Conservation (phyloP, 2,113 vertebrate species). For the Drymodes brunneopygia region DNA sequence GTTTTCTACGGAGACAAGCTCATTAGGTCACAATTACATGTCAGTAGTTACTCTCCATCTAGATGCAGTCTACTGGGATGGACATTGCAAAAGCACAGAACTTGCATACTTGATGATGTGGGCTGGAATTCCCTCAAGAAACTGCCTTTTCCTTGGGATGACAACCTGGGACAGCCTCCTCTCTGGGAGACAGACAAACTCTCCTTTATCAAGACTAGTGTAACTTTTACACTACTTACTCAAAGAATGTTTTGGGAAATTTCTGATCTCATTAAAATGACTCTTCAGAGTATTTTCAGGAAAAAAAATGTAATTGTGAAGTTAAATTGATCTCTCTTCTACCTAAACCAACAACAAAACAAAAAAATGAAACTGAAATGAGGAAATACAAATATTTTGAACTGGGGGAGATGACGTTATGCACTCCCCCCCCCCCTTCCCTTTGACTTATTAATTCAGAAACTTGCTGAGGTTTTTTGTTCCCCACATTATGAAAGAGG, state of each 20-base stretch:
- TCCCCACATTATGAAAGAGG: neutral
- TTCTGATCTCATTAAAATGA: neutral
- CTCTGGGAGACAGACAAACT: neutral
- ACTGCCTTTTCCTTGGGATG: neutral
- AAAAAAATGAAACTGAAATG: neutral
- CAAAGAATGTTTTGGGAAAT: neutral
- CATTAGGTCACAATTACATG: neutral
- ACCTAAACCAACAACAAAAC: neutral
- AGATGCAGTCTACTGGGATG: neutral
- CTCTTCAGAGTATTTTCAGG: neutral
- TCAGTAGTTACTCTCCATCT: neutral
- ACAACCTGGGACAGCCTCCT: neutral
- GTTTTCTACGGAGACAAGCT: neutral
- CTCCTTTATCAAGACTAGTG: neutral
- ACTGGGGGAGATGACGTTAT: fast-evolving
- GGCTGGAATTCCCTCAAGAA: neutral
- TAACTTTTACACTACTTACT: neutral
- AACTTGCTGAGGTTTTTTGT: neutral
- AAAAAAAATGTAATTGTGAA: neutral
- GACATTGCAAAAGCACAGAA: neutral
- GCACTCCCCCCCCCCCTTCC: fast-evolving
- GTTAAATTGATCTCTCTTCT: neutral
- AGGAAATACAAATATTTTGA: neutral
- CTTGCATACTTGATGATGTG: neutral
- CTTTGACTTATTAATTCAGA: neutral